These are phyloP conservation scores for Helarctos malayanus DNA, from an alignment of 2,797 vertebrate species.

Conservation along the genomic window DNA sequence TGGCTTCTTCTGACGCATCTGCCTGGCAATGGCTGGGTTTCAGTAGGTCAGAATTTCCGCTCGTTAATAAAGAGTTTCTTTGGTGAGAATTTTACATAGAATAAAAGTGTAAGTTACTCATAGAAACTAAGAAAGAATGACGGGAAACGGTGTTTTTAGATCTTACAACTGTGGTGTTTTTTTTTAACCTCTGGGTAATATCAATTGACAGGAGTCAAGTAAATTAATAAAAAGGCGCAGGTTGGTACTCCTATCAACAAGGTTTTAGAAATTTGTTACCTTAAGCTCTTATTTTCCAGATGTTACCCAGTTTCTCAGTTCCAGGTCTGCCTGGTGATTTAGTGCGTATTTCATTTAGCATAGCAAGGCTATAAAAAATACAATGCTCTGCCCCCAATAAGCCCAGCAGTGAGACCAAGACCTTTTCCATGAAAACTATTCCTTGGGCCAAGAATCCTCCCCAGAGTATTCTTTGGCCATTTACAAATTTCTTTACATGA, in stretches of 20 bases:
- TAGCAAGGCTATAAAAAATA: constrained; percentile 61
- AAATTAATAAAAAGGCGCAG: constrained; percentile 72
- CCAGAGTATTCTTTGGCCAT: constrained; percentile 62
- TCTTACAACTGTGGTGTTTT: background rate
- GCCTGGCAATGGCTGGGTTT: background rate
- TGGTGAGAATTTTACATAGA: background rate
- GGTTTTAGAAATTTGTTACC: constrained; percentile 55
- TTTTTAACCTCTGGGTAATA: constrained; percentile 47
- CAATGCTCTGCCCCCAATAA: constrained; percentile 49
- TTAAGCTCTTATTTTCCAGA: constrained; percentile 60
- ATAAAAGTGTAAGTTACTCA: constrained; percentile 49
- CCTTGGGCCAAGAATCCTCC: constrained; percentile 72
- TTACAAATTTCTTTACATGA: constrained; percentile 66
- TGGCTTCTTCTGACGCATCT: background rate
- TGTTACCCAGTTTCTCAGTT: constrained; percentile 72
- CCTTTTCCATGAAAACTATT: constrained; percentile 81
- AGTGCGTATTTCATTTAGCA: constrained; percentile 38
- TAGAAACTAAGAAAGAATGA: constrained; percentile 59
- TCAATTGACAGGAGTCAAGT: constrained; percentile 47
- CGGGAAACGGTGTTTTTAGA: constrained; percentile 2
- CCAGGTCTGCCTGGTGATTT: constrained; percentile 75
- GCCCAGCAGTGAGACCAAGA: constrained; percentile 76
- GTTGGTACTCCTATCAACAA: constrained; percentile 63
- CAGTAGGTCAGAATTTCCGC: constrained; percentile 62
- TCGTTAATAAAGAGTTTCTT: constrained; percentile 64